Percentiles rank a stretch among this genome's conserved stretches.
Evolutionary conservation across 2,797 vertebrate species (phyloP).

Genomic region (Myioborus miniatus): DNA sequence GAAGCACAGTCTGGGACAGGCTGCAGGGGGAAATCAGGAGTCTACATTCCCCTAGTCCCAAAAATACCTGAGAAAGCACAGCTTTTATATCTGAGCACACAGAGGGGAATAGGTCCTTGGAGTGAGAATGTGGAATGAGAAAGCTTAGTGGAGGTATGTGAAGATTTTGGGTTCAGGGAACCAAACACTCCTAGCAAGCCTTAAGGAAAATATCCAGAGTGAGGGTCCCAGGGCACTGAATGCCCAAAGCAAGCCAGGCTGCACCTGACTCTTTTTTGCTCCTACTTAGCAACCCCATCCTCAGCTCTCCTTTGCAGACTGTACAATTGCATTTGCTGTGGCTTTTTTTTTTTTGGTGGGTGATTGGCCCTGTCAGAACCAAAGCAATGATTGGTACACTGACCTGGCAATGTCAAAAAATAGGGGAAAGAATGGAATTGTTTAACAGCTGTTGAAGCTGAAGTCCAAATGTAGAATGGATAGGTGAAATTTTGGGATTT

Average conservation of each 20-base stretch:
- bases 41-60: not conserved
- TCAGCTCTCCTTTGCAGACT: not conserved
- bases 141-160: not conserved
- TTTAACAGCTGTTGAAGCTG: not conserved
- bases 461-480: not conserved
- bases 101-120: not conserved
- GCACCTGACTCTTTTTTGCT: not conserved
- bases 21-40: not conserved
- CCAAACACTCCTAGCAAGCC: fast-evolving
- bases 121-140: not conserved
- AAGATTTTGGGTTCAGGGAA: not conserved
- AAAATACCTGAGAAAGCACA: not conserved
- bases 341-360: not conserved
- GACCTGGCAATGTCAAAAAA: not conserved
- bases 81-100: not conserved
- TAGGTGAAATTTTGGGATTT: not conserved
- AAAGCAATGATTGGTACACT: not conserved
- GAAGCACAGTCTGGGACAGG: not conserved
- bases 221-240: not conserved
- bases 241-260: not conserved
- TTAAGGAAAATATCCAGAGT: not conserved
- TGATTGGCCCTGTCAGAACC: not conserved
- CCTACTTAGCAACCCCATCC: not conserved
- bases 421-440: not conserved
- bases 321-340: not conserved